phyloP scores from a whole-genome alignment of 2,797 vertebrate species.

The Varecia variegata region DNA sequence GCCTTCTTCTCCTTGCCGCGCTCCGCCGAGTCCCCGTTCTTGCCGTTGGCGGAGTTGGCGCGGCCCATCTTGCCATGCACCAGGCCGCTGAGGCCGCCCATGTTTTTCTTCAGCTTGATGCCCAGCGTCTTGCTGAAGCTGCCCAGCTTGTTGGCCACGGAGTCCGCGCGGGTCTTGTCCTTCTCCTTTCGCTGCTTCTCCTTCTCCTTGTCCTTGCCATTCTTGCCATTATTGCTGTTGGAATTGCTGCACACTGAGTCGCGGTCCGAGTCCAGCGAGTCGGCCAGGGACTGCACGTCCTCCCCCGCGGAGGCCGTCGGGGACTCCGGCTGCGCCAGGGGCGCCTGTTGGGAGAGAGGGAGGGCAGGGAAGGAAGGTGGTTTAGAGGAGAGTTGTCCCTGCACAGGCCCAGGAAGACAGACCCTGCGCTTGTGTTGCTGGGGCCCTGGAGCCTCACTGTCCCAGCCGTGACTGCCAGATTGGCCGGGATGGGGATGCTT shows the following conservation, averaged over 20 bases:
- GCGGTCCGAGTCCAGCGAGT: conserved; percentile 97
- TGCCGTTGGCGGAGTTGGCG: conserved; percentile 89
- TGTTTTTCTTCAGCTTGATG: conserved; percentile 99
- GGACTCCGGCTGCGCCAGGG: conserved; percentile 97
- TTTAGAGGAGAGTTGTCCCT: background rate
- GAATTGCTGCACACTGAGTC: conserved; percentile 98
- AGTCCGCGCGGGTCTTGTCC: conserved; percentile 95
- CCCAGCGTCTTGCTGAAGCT: conserved; percentile 99
- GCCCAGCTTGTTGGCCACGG: conserved; percentile 98
- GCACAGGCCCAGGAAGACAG: accelerated
- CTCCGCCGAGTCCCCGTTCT: conserved; percentile 84
- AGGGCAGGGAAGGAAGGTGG: conserved; percentile 30
- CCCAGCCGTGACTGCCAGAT: background rate
- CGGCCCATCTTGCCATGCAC: conserved; percentile 97
- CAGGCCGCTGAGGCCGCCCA: conserved; percentile 97
- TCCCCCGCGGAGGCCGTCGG: conserved; percentile 97
- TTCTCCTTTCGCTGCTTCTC: conserved; percentile 97
- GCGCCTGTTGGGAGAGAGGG: conserved; percentile 88
- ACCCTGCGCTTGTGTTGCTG: background rate
- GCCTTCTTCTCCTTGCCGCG: conserved; percentile 89
- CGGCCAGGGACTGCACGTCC: conserved; percentile 97
- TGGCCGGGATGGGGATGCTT: background rate
- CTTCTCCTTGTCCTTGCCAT: conserved; percentile 95
- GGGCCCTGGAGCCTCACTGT: background rate
- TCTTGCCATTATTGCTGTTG: conserved; percentile 94